Percentiles rank a stretch among this genome's conserved stretches.
Evolutionary conservation across 2,797 vertebrate genomes (phyloP).

Genomic region (Cryptoblepharus egeriae): DNA sequence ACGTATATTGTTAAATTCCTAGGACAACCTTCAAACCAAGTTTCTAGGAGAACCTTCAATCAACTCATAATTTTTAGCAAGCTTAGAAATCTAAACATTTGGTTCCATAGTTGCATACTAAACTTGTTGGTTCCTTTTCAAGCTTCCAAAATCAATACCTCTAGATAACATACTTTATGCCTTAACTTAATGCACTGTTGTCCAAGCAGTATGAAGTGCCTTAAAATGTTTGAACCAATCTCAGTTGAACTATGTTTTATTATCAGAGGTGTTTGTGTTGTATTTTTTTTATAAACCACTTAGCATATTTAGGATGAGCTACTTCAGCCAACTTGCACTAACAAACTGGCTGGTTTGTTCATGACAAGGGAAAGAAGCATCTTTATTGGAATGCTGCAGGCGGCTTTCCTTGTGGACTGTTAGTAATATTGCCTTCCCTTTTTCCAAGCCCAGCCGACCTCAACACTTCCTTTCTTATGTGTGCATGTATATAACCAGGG

Average conservation of each 20-base stretch:
- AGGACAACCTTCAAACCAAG: conserved; percentile 37
- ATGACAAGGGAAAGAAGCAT: conserved; percentile 49
- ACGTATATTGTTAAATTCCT: conserved; percentile 30
- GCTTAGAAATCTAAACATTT: conserved; percentile 21
- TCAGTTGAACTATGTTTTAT: conserved; percentile 54
- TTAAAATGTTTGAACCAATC: conserved; percentile 64
- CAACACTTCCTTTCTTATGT: conserved; percentile 48
- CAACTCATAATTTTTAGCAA: conserved; percentile 25
- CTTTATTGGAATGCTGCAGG: conserved; percentile 88
- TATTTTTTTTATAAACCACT: conserved; percentile 21
- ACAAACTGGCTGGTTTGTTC: conserved; percentile 54
- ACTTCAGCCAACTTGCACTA: conserved; percentile 67
- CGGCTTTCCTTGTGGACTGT: conserved; percentile 82
- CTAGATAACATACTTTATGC: conserved; percentile 69
- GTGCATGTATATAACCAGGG: conserved; percentile 71
- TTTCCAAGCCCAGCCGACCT: conserved; percentile 7
- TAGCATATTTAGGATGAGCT: conserved; percentile 36
- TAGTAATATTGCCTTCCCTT: conserved; percentile 49
- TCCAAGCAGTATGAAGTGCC: conserved; percentile 79
- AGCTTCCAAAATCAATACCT: conserved; percentile 73
- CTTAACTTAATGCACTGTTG: conserved; percentile 73
- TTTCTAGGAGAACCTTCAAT: conserved; percentile 38
- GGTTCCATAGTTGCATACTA: conserved; percentile 52
- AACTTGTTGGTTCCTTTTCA: conserved; percentile 58
- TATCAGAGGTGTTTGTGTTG: conserved; percentile 46